Base-by-base conservation (phyloP, 2,888 invertebrate genomes). In the Drosophila subsilvestris region DNA sequence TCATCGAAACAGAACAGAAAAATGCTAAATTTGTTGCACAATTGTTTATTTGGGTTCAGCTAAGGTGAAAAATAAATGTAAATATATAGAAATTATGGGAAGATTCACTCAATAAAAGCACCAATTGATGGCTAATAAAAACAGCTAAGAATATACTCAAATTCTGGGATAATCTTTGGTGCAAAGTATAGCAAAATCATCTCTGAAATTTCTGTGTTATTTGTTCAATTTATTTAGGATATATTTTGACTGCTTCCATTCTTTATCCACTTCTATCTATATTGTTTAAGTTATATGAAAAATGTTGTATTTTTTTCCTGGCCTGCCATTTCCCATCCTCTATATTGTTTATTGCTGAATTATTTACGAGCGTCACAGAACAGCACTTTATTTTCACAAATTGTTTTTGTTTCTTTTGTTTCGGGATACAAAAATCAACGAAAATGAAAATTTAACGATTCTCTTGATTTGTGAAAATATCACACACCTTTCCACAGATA, bases 21-120 rank as follows among this genome's bases (percentile, higher is more conserved):
- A 74, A 65, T 73, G 61, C 37, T 49, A 74, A 84, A 69, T 63
- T 86, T 77, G 70, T 78, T 63, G 61, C 63, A 74, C 50, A 71
- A 60, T 54, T 69, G 60, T 54, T 71, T 50, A 43, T 37, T 6
- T 7, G 37, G 2, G 14, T 2, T 14, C 37, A 14, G 2, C 14
- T 14, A 0, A 0, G 6, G 32, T 27, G 44, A 44, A 10, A 49
- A 32, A n/a, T 17, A 42, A 67, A 18, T 48, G 68, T 4, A 14
- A 37, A 37, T 12, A 32, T 5, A 37, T 14, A 6, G 32, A 14
- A 37, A 37, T 37, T 2, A 14, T 37, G 37, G 14, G 14, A 6
- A 6, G 6, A 37, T 37, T 6, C 2, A 37, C 37, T 37, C 37
- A 37, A 18, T 37, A 8, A 18, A 32, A 47, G 60, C 61, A 47